These are phyloP conservation scores for Melanostigma gelatinosum DNA, from an alignment of 2,113 vertebrate genomes.

Conservation along the genomic window DNA sequence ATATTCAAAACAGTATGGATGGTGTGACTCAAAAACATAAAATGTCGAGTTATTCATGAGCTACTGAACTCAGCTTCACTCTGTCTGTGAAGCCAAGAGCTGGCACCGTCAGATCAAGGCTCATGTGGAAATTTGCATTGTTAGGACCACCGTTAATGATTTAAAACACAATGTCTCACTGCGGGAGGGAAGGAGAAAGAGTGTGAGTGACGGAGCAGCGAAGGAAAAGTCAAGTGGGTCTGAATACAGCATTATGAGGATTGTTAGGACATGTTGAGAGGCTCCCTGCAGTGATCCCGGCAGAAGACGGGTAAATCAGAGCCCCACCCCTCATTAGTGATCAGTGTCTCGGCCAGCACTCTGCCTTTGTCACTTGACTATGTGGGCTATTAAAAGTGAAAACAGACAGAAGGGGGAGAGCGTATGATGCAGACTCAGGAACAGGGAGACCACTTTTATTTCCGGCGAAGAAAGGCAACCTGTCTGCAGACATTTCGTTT, in stretches of 20 bases:
- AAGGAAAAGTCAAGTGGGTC: conserved; percentile 42
- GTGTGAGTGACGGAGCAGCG: conserved; percentile 16
- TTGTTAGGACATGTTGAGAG: conserved; percentile 35
- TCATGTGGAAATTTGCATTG: conserved; percentile 40
- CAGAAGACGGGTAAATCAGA: conserved; percentile 32
- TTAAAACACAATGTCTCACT: conserved; percentile 41
- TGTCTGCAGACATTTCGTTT: conserved; percentile 38
- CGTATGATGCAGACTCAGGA: conserved; percentile 26
- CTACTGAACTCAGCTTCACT: not conserved
- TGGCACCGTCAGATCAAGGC: conserved; percentile 23
- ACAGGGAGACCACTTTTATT: conserved; percentile 31
- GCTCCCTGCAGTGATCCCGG: conserved; percentile 42
- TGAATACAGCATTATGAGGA: conserved; percentile 28
- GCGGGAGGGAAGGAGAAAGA: conserved; percentile 7
- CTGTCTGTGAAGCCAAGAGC: conserved; percentile 20
- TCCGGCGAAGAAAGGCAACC: conserved; percentile 20
- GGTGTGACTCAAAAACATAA: conserved; percentile 26
- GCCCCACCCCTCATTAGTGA: conserved; percentile 59
- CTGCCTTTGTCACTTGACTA: conserved; percentile 36
- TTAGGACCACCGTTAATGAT: conserved; percentile 59
- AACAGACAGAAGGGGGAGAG: conserved; percentile 22
- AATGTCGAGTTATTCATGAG: conserved; percentile 47
- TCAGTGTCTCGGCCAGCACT: conserved; percentile 29
- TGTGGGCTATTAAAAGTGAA: conserved; percentile 58
- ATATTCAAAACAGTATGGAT: not conserved